Evolutionary conservation across 2,797 vertebrate genomes (phyloP), one percentile per base, ranked within the genome.

Genomic region (Morelia viridis): DNA sequence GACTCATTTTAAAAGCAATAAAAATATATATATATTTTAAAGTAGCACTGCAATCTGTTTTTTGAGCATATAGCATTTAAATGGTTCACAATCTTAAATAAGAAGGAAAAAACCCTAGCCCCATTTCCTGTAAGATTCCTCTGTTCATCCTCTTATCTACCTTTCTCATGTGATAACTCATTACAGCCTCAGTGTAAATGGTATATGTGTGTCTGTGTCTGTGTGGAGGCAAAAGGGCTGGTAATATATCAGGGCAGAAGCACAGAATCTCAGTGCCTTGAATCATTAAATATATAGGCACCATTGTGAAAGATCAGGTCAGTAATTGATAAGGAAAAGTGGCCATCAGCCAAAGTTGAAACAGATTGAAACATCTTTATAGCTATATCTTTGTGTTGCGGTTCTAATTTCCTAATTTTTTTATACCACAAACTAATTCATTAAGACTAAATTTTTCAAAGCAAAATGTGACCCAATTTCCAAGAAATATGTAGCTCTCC

Each of bases 351-450:
- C 68, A 15, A n/a, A 53, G 41, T 41, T 2, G 22, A 60, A 56
- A 68, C 6, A 80, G 35, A 85, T 13, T 57, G 22, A 53, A 89
- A 84, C 26, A 61, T 22, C 26, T 84, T 46, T 22, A 68, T 31
- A 68, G 31, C 5, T 31, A 57, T n/a, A 50, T 35, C 2, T 61
- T 88, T 91, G 12, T 83, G 71, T 41, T 71, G 50, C 19, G 2
- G 9, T 60, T 57, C 57, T 80, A 87, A 87, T 11, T 61, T 31
- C 3, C 28, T 13, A 64, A n/a, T 61, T 46, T 28, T 57, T 60
- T 57, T 91, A 50, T 86, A 50, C 93, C 90, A 61, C 93, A 64
- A 87, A 92, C 89, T 88, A 62, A 61, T 83, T 95, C 89, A 31
- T 13, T 50, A 76, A 56, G 92, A 83, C n/a, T 24, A 4, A 0